phyloP scores from a whole-genome alignment of 37 sponge, comb jelly and placozoan species.

The Ephydatia muelleri region DNA sequence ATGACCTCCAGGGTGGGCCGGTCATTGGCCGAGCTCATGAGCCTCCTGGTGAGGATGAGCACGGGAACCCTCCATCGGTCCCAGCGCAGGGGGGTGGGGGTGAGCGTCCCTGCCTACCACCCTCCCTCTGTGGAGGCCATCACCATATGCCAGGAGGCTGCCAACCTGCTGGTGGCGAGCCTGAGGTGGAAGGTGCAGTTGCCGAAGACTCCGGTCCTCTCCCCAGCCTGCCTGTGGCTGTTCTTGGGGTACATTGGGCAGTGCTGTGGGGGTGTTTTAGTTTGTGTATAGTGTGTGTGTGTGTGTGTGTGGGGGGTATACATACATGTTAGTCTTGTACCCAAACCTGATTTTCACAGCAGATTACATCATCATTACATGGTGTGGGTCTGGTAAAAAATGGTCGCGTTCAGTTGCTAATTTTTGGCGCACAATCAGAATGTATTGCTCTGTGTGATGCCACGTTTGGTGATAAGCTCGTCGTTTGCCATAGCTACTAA shows the following conservation, averaged over 20 bases:
- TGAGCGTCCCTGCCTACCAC: constrained; percentile 2
- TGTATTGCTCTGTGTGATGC: no score
- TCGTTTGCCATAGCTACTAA: no score
- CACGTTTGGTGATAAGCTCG: no score
- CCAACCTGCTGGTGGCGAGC: constrained; percentile 56
- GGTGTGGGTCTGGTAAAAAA: no score
- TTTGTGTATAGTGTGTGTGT: not conserved
- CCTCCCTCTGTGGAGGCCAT: constrained; percentile 55
- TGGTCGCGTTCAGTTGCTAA: no score
- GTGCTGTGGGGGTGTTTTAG: not conserved
- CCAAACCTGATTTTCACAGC: no score
- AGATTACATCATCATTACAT: no score
- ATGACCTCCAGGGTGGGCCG: constrained; percentile 71
- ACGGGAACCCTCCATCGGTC: constrained; percentile 54
- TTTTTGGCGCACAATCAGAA: no score
- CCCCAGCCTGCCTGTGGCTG: constrained; percentile 51
- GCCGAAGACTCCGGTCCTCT: constrained; percentile 31
- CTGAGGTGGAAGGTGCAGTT: constrained; percentile 61
- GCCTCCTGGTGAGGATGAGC: constrained; percentile 59
- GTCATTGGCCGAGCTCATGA: constrained; percentile 78
- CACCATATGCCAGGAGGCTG: constrained; percentile 42
- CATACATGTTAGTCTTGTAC: no score
- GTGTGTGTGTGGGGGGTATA: not conserved
- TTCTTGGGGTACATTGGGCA: constrained; percentile 48
- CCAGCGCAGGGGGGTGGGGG: constrained; percentile 25